A percentile compares a stretch with the other conserved stretches of the same genome.
Evolutionary conservation across 2,888 invertebrate species (phyloP).

Genomic region (Scotopteryx bipunctaria): DNA sequence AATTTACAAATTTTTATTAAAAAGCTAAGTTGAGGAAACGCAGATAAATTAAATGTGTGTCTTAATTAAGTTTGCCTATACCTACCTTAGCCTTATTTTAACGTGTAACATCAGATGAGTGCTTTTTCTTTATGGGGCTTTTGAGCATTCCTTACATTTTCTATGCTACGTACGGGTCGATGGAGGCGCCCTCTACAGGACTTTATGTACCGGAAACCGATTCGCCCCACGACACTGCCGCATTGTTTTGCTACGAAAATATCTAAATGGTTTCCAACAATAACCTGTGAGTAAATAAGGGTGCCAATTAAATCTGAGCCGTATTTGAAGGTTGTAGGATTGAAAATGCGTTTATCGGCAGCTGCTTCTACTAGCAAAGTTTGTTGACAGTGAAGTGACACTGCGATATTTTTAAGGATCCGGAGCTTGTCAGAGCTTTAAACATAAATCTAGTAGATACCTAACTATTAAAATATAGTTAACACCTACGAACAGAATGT

Average conservation of each 20-base stretch:
- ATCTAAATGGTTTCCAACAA: conserved; percentile 33
- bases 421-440: neutral
- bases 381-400: conserved; percentile 5
- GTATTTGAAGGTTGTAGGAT: conserved; percentile 10
- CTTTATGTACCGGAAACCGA: conserved; percentile 60
- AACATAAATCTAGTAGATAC: too few relatives aligned
- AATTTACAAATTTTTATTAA: neutral
- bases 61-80: neutral
- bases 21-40: neutral
- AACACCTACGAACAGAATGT: too few relatives aligned
- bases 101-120: neutral
- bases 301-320: conserved; percentile 25
- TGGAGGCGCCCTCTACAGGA: conserved; percentile 48
- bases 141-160: neutral
- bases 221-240: conserved; percentile 48
- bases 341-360: neutral
- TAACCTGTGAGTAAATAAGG: conserved; percentile 21
- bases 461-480: too few relatives aligned
- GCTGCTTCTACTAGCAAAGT: conserved; percentile 1
- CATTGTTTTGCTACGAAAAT: conserved; percentile 53
- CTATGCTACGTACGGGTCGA: conserved; percentile 41
- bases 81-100: neutral
- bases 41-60: neutral
- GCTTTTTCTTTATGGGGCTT: neutral
- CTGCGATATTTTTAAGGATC: neutral